These are phyloP conservation scores for Otocyon megalotis DNA, from an alignment of 2,113 vertebrate genomes.

Conservation along the genomic window DNA sequence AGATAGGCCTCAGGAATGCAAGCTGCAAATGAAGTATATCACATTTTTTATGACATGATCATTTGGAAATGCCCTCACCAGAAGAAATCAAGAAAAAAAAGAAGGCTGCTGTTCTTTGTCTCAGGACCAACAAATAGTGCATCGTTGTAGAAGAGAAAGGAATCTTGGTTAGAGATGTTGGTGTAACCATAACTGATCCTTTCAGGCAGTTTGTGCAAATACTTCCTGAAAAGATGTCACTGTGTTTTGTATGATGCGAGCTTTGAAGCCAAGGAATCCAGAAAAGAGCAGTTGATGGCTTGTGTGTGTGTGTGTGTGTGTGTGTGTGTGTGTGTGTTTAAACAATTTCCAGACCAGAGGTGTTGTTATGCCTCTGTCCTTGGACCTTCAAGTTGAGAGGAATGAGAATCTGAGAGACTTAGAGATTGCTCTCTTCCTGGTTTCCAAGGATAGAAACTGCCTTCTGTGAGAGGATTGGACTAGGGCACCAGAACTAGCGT, in stretches of 20 bases:
- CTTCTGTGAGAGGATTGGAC: neutral
- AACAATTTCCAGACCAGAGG: neutral
- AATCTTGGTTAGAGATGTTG: slow-evolving; percentile 91
- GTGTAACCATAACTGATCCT: slow-evolving; percentile 91
- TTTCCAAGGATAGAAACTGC: neutral
- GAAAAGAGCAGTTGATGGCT: slow-evolving; percentile 90
- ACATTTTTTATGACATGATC: slow-evolving; percentile 90
- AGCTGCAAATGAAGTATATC: slow-evolving; percentile 88
- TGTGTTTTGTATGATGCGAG: slow-evolving; percentile 89
- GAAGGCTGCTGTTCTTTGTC: slow-evolving; percentile 90
- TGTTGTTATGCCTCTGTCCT: neutral
- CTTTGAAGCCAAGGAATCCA: slow-evolving; percentile 90
- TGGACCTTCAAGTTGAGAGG: neutral
- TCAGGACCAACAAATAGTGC: slow-evolving; percentile 89
- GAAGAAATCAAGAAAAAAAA: slow-evolving; percentile 96
- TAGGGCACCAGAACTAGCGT: neutral
- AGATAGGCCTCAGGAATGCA: slow-evolving; percentile 89
- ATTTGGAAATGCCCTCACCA: slow-evolving; percentile 89
- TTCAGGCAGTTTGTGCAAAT: slow-evolving; percentile 90
- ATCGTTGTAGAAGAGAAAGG: slow-evolving; percentile 90
- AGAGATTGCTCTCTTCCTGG: neutral
- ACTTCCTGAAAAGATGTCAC: slow-evolving; percentile 89
- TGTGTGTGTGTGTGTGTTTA: neutral
- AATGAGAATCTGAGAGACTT: neutral
- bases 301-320: slow-evolving; percentile 34